Evolutionary conservation across 1,140 invertebrate species (phyloP).

Genomic region (Conus ventricosus): DNA sequence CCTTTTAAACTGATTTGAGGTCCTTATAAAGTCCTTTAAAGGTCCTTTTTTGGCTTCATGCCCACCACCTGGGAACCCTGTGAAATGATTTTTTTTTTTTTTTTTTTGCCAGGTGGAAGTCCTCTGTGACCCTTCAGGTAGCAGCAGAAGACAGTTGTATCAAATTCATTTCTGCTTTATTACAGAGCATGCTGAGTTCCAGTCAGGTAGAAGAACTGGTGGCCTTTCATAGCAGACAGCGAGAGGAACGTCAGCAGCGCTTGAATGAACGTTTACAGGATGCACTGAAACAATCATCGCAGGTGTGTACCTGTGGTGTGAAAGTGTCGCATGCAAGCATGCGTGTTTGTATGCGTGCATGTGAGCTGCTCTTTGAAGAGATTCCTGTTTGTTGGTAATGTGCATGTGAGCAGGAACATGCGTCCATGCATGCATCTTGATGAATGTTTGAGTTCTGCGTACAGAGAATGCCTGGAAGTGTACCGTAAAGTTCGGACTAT

Average conservation of each 20-base stretch:
- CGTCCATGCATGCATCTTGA: not conserved
- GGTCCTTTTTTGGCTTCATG: no score
- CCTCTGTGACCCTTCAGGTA: no score
- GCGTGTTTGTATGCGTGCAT: not conserved
- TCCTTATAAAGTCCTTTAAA: no score
- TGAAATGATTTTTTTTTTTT: no score
- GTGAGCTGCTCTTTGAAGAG: no score
- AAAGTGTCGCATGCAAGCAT: no score
- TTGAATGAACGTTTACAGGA: conserved; percentile 55
- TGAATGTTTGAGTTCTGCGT: not conserved
- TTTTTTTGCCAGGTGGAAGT: no score
- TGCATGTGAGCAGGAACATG: not conserved
- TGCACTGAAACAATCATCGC: conserved; percentile 43
- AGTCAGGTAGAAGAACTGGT: conserved; percentile 49
- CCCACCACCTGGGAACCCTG: no score
- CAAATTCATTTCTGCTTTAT: not conserved
- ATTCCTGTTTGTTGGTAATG: not conserved
- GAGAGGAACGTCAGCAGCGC: conserved; percentile 51
- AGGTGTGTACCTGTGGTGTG: conserved; percentile 1
- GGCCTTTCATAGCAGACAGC: conserved; percentile 47
- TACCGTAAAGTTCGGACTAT: no score
- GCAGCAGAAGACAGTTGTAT: no score
- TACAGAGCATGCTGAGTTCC: conserved; percentile 53
- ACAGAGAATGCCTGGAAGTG: not conserved
- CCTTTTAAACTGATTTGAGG: no score